Evolutionary conservation across 2,113 vertebrate species (phyloP).

Genomic region (Grus americana): DNA sequence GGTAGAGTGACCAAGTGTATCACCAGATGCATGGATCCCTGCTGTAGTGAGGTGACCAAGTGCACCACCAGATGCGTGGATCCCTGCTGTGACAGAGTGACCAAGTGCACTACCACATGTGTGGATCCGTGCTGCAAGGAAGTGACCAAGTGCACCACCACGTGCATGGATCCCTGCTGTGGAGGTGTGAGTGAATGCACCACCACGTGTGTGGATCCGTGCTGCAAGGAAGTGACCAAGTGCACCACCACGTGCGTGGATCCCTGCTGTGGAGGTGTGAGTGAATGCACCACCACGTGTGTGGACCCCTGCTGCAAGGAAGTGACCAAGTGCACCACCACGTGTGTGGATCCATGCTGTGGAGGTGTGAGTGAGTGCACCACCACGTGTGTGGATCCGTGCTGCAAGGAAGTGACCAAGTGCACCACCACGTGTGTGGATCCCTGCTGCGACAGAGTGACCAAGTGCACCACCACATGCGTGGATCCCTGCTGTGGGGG

Average conservation of each 20-base stretch:
- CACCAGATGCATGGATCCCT: rapidly evolving
- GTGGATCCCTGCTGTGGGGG: background rate
- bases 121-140: rapidly evolving
- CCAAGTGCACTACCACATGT: rapidly evolving
- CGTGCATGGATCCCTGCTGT: rapidly evolving
- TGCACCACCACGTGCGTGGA: background rate
- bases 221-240: background rate
- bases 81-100: background rate
- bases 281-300: rapidly evolving
- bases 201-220: background rate
- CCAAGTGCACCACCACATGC: rapidly evolving
- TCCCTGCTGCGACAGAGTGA: background rate
- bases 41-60: rapidly evolving
- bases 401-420: background rate
- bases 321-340: no score
- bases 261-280: rapidly evolving
- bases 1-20: rapidly evolving
- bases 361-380: no score
- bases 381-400: rapidly evolving
- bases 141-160: background rate
- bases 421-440: background rate
- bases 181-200: rapidly evolving
- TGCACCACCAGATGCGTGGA: rapidly evolving
- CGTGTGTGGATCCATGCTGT: no score
- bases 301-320: background rate